A percentile compares a stretch with the other conserved stretches of the same genome.
phyloP scores from a whole-genome alignment of 2,888 invertebrate genomes.

The Cheilosia vulpina region DNA sequence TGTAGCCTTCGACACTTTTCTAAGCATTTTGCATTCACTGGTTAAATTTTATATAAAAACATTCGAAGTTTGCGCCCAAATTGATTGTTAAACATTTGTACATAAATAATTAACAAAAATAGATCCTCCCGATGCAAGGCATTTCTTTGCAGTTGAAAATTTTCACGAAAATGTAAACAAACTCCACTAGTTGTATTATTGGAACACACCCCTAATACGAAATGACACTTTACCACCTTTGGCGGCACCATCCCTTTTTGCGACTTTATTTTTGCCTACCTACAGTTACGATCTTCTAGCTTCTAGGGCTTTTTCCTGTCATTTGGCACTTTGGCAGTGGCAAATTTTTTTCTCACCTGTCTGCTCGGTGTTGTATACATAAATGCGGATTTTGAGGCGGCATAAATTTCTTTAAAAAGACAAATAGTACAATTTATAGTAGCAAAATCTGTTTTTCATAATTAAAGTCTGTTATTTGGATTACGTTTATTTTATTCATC shows the following conservation, averaged over 20 bases:
- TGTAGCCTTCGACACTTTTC: too few species aligned
- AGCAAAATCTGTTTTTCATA: neutral
- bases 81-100: too few species aligned
- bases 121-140: too few species aligned
- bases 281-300: too few species aligned
- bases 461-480: neutral
- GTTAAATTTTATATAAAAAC: too few species aligned
- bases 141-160: too few species aligned
- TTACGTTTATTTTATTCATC: neutral
- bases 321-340: conserved; percentile 27
- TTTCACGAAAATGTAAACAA: too few species aligned
- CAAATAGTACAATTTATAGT: neutral
- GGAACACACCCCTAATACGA: neutral
- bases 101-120: too few species aligned
- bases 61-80: too few species aligned
- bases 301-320: conserved; percentile 15
- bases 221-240: neutral
- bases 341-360: conserved; percentile 36
- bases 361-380: conserved; percentile 53
- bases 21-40: too few species aligned
- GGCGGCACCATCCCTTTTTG: neutral
- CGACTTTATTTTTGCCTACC: conserved; percentile 10
- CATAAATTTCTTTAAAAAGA: conserved; percentile 16
- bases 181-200: too few species aligned
- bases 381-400: conserved; percentile 66